phyloP scores from a whole-genome alignment of 2,113 vertebrate genomes.

The Bufo gargarizans region DNA sequence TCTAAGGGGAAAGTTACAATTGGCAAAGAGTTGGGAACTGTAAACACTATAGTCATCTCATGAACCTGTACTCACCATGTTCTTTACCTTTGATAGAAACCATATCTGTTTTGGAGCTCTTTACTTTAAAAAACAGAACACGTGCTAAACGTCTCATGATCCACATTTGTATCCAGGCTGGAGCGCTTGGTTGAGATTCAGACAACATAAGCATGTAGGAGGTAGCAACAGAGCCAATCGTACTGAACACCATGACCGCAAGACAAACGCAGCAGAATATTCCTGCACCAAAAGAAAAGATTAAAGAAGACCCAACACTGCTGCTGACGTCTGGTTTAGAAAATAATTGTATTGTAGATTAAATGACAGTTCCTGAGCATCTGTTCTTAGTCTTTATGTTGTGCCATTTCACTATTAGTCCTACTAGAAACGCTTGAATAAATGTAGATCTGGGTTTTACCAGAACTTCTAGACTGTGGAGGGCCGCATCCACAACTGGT shows the following conservation, averaged over 20 bases:
- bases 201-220: conserved; percentile 76
- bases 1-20: background rate
- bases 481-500: too few species aligned
- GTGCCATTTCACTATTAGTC: too few species aligned
- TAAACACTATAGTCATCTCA: too few species aligned
- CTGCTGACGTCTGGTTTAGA: too few species aligned
- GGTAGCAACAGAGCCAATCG: conserved; percentile 78
- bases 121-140: background rate
- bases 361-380: too few species aligned
- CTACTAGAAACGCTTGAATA: too few species aligned
- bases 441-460: too few species aligned
- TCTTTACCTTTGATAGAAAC: background rate
- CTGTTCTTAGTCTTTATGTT: too few species aligned
- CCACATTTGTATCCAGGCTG: conserved; percentile 25
- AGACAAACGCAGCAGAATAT: conserved; percentile 81
- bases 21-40: background rate
- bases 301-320: too few species aligned
- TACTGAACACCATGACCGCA: conserved; percentile 80
- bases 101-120: background rate
- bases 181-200: background rate
- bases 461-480: too few species aligned
- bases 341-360: too few species aligned
- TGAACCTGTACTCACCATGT: background rate
- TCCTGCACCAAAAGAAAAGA: conserved; percentile 61
- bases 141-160: conserved; percentile 30